Conservation (phyloP, 2,113 vertebrate species). For the Pyxicephalus adspersus region DNA sequence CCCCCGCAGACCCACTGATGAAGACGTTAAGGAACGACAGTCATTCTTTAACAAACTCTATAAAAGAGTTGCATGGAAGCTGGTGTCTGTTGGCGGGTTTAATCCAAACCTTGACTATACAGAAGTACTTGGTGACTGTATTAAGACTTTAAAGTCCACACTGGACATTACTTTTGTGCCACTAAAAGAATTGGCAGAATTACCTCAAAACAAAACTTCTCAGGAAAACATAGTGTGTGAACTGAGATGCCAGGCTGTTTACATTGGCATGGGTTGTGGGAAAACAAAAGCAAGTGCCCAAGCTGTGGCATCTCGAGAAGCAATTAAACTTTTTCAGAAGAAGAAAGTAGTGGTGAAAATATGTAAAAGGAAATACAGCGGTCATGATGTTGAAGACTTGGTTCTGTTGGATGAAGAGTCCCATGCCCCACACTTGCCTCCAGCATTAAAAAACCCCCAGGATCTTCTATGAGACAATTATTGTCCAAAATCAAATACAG, state of each 20-base stretch:
- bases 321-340: slow-evolving; percentile 93
- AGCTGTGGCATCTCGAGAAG: slow-evolving; percentile 94
- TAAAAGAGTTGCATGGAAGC: slow-evolving; percentile 95
- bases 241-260: slow-evolving; percentile 90
- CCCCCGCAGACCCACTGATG: slow-evolving; percentile 72
- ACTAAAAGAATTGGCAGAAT: slow-evolving; percentile 90
- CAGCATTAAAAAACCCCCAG: slow-evolving; percentile 89
- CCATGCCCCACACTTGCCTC: slow-evolving; percentile 86
- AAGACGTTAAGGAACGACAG: slow-evolving; percentile 85
- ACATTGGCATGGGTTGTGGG: slow-evolving; percentile 94
- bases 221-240: slow-evolving; percentile 96
- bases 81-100: slow-evolving; percentile 93
- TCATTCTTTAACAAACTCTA: slow-evolving; percentile 96
- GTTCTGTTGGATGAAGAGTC: slow-evolving; percentile 90
- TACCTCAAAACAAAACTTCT: slow-evolving; percentile 88
- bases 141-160: slow-evolving; percentile 90
- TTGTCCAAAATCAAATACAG: slow-evolving; percentile 64
- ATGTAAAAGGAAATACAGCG: slow-evolving; percentile 86
- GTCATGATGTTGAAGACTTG: slow-evolving; percentile 91
- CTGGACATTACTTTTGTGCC: slow-evolving; percentile 91
- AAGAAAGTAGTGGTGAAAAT: slow-evolving; percentile 93
- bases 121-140: slow-evolving; percentile 86
- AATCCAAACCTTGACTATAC: slow-evolving; percentile 89
- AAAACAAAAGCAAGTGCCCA: slow-evolving; percentile 89
- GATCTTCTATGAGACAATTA: slow-evolving; percentile 70